Percentiles rank a stretch among this genome's conserved stretches.
These are phyloP conservation scores for Psettodes erumei DNA, from an alignment of 2,113 vertebrate genomes.

Conservation along the genomic window DNA sequence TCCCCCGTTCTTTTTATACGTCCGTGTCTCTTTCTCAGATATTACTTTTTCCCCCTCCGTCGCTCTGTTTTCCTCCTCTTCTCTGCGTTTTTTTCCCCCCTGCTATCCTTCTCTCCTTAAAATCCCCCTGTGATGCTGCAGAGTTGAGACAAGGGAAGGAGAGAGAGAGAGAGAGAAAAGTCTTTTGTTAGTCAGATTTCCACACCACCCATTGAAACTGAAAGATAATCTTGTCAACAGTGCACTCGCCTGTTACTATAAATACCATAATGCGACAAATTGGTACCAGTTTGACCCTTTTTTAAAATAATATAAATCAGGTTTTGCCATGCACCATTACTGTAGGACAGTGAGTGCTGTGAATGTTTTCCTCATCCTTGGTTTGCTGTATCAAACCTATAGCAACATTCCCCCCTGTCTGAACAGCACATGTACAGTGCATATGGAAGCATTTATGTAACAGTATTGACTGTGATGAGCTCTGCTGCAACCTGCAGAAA, in stretches of 20 bases:
- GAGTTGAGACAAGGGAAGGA: slow-evolving; percentile 41
- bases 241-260: slow-evolving; percentile 38
- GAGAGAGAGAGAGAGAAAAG: neutral
- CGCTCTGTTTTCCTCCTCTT: slow-evolving; percentile 4
- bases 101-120: neutral
- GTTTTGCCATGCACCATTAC: neutral
- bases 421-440: neutral
- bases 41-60: neutral
- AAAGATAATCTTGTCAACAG: slow-evolving; percentile 58
- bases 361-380: no score
- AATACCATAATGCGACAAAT: slow-evolving; percentile 46
- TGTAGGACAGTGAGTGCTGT: no score
- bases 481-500: slow-evolving; percentile 4
- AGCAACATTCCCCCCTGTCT: neutral
- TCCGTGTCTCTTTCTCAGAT: neutral
- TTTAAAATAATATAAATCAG: slow-evolving; percentile 7
- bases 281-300: slow-evolving; percentile 27
- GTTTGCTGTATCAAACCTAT: neutral
- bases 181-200: slow-evolving; percentile 49
- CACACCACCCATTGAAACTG: slow-evolving; percentile 9
- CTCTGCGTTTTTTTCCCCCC: neutral
- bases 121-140: slow-evolving; percentile 36
- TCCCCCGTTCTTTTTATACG: neutral
- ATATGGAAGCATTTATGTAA: slow-evolving; percentile 12
- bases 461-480: slow-evolving; percentile 1